These are phyloP conservation scores for Acanthiza pusilla DNA, from an alignment of 2,797 vertebrate species.

Conservation along the genomic window DNA sequence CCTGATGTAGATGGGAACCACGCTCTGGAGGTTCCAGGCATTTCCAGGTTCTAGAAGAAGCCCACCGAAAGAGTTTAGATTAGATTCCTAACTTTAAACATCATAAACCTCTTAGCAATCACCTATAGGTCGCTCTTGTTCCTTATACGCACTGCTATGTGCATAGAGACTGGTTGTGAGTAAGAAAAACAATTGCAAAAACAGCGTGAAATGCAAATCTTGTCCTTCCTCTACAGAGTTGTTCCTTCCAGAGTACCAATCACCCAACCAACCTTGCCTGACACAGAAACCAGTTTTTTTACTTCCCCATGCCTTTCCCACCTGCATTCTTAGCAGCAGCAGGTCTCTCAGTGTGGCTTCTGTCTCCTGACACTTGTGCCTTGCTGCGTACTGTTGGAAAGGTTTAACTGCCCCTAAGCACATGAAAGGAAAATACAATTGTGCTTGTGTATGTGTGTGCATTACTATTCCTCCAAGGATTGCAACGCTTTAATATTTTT, in stretches of 20 bases:
- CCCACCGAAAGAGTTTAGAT: not conserved
- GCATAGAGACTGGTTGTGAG: not conserved
- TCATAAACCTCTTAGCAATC: not conserved
- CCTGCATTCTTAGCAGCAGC: not conserved
- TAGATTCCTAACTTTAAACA: not conserved
- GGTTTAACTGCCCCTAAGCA: not conserved
- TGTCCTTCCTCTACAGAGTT: not conserved
- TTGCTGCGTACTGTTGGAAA: not conserved
- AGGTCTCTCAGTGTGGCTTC: not conserved
- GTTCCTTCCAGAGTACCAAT: not conserved
- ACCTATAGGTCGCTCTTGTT: not conserved
- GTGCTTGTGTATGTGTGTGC: not conserved
- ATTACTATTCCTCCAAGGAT: constrained; percentile 60
- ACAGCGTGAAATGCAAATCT: not conserved
- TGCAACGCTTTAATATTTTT: constrained; percentile 66
- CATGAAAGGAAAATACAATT: not conserved
- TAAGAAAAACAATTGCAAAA: not conserved
- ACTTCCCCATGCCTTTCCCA: not conserved
- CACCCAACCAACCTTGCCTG: not conserved
- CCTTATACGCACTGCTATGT: not conserved
- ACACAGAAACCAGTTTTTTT: not conserved
- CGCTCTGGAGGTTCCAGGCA: not conserved
- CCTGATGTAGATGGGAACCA: not conserved
- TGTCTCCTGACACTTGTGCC: not conserved
- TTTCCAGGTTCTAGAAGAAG: not conserved